These are phyloP conservation scores for Carposina sasakii DNA, from an alignment of 1,140 invertebrate species.

Conservation along the genomic window DNA sequence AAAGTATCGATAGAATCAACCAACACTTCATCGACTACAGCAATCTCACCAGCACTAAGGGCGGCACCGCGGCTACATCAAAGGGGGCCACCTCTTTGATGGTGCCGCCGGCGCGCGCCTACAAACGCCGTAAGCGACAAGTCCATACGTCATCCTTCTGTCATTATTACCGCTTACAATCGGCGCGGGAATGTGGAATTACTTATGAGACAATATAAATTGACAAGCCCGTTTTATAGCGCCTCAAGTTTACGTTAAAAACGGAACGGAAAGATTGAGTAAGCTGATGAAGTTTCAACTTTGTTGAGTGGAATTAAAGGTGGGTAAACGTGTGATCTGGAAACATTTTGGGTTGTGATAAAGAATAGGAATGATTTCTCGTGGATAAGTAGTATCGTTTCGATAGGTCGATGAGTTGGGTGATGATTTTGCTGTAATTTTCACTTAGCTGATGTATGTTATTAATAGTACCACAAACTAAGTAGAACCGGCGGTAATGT, in stretches of 20 bases:
- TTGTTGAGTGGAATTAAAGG: no score
- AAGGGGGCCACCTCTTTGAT: conserved; percentile 70
- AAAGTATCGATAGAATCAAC: no score
- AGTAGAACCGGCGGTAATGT: no score
- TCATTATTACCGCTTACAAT: conserved; percentile 71
- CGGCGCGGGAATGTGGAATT: conserved; percentile 66
- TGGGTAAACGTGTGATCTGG: no score
- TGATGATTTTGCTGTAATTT: no score
- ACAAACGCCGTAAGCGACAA: conserved; percentile 70
- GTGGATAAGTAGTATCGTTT: neutral
- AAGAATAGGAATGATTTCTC: neutral
- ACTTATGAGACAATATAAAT: conserved; percentile 71
- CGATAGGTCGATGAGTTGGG: neutral
- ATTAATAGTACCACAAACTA: no score
- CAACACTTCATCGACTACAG: conserved; percentile 26
- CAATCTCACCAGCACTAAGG: conserved; percentile 32
- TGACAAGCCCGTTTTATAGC: conserved; percentile 65
- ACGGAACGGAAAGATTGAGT: conserved; percentile 5
- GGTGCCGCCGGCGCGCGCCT: conserved; percentile 67
- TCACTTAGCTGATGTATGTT: no score
- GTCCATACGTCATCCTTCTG: conserved; percentile 71
- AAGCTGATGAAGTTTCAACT: conserved; percentile 25
- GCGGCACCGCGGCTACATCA: conserved; percentile 64
- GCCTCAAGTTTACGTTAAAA: conserved; percentile 42
- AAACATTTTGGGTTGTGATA: no score